phyloP scores from a whole-genome alignment of 2,797 vertebrate genomes.

The Xenopus petersii region DNA sequence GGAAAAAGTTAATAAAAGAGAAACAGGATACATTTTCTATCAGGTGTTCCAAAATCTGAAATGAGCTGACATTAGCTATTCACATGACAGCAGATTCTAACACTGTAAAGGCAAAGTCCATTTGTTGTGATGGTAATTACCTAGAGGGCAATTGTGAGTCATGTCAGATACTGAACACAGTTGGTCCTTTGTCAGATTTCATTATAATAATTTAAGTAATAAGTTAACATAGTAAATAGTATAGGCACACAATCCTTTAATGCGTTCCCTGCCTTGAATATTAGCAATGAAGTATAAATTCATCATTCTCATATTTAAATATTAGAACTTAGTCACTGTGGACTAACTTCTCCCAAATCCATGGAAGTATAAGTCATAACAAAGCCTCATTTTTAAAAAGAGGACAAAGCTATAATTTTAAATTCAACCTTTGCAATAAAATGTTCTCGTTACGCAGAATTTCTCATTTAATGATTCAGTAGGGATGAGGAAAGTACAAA shows the following conservation, averaged over 20 bases:
- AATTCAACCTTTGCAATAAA: slow-evolving; percentile 46
- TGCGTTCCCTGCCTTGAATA: background rate
- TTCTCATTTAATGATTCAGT: slow-evolving; percentile 59
- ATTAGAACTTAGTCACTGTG: background rate
- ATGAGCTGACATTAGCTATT: background rate
- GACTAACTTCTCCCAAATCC: background rate
- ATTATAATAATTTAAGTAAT: background rate
- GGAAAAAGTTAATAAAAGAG: background rate
- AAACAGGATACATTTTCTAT: slow-evolving; percentile 11
- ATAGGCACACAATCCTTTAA: background rate
- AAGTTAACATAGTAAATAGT: background rate
- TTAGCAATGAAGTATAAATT: slow-evolving; percentile 1
- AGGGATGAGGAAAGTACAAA: slow-evolving; percentile 46
- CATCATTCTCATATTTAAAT: slow-evolving; percentile 14
- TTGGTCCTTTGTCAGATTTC: background rate
- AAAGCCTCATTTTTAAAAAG: slow-evolving; percentile 34
- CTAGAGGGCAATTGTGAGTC: slow-evolving; percentile 4
- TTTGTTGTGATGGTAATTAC: slow-evolving; percentile 21
- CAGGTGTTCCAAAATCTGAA: background rate
- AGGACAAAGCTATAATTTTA: slow-evolving; percentile 45
- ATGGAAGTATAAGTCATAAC: slow-evolving; percentile 16
- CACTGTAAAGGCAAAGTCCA: slow-evolving; percentile 4
- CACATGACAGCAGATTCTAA: slow-evolving; percentile 8
- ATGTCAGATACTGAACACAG: slow-evolving; percentile 1
- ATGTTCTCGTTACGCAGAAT: slow-evolving; percentile 49